These are phyloP conservation scores for Hoplodrina blanda DNA, from an alignment of 2,888 invertebrate species.

Conservation along the genomic window DNA sequence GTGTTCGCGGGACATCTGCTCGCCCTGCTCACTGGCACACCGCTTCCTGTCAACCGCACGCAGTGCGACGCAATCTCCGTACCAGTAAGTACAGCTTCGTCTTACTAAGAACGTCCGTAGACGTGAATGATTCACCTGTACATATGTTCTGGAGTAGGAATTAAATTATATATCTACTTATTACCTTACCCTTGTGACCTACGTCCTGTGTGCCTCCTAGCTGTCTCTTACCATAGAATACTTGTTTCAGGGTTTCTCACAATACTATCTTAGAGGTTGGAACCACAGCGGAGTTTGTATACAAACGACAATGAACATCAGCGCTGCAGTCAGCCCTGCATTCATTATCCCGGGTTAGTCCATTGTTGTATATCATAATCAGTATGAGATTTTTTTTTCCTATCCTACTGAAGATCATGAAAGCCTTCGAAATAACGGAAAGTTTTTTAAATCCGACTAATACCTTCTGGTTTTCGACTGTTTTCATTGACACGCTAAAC, in stretches of 20 bases:
- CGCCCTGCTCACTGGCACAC: conserved; percentile 91
- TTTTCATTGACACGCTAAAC: no score
- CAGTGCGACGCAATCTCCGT: conserved; percentile 66
- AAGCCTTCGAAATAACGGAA: no score
- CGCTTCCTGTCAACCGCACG: conserved; percentile 68
- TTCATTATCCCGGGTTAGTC: conserved; percentile 92
- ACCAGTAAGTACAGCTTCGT: conserved; percentile 65
- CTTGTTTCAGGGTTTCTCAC: conserved; percentile 79
- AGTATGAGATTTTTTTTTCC: no score
- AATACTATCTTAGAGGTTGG: conserved; percentile 92
- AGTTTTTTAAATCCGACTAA: no score
- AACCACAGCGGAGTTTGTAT: conserved; percentile 93
- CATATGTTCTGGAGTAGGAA: not conserved
- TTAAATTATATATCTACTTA: not conserved
- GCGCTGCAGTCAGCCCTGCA: conserved; percentile 95
- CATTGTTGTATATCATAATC: not conserved
- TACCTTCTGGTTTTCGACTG: no score
- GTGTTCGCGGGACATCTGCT: conserved; percentile 91
- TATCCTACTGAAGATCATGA: no score
- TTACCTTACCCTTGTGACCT: not conserved
- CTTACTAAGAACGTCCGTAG: no score
- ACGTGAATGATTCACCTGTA: not conserved
- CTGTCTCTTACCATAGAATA: not conserved
- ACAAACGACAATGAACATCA: conserved; percentile 93
- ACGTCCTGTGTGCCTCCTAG: not conserved